Base-by-base conservation (phyloP, 2,888 invertebrate species). In the Drosophila paracracens region DNA sequence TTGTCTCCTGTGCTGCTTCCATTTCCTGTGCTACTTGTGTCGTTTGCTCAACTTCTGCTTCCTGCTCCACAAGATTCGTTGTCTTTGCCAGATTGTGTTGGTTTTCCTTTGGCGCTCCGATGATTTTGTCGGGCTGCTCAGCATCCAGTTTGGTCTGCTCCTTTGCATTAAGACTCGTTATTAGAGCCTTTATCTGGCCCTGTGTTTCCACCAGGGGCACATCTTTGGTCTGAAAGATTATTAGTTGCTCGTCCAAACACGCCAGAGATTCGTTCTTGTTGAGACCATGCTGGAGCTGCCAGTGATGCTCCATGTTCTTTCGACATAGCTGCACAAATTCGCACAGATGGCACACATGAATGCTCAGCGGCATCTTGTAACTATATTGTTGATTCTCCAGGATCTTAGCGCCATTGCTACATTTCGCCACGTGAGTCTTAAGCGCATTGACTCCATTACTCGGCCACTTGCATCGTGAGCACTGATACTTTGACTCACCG, bases 401-500 rank as follows among this genome's bases (percentile, higher is more conserved):
- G 0, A 72, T 4, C 0, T 40, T 31, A 2, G 79, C 91, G 1
- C 57, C 72, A 0, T 46, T 4, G 0, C 62, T 52, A 70, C 67
- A 76, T 5, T 16, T 21, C 8, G 52, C 67, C 1, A 82, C 60
- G 60, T 92, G 92, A 0, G 29, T 27, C 1, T 38, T 36, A 4
- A 66, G 50, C 0, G 38, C n/a, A 5, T 11, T 13, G 5, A 10
- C 33, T 2, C 70, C 76, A 60, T 72, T 68, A 18, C 56, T 36
- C 0, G 60, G 68, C 13, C 64, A 35, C 10, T 72, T 74, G 65
- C 97, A 97, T 54, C 93, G 92, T 1, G 94, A 94, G 91, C 97
- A 97, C 29, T 93, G 91, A 71, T 95, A 95, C 62, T 95, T 94
- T 81, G 95, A 96, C 92, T 97, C 97, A 0, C 97, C 97, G 0